Evolutionary conservation across 2,797 vertebrate species (phyloP).

Genomic region (Micropoecilia bifurca): DNA sequence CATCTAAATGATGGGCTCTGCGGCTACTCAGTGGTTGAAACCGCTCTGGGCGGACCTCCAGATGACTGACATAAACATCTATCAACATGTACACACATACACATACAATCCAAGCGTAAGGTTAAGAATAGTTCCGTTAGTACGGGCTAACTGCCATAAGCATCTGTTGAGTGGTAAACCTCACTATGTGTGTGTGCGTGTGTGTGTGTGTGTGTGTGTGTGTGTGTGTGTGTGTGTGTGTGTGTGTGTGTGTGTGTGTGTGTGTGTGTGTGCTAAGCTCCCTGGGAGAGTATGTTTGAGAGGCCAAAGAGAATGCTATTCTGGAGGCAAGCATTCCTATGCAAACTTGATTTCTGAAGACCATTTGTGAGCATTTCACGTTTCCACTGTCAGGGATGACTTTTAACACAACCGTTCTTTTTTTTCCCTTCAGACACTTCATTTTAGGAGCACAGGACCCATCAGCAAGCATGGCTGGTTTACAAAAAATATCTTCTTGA

Average conservation of each 20-base stretch:
- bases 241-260: background rate
- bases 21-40: constrained; percentile 55
- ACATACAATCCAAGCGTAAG: constrained; percentile 41
- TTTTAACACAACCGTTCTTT: background rate
- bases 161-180: constrained; percentile 64
- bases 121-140: constrained; percentile 74
- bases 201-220: constrained; percentile 10
- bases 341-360: constrained; percentile 23
- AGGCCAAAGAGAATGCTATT: constrained; percentile 32
- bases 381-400: background rate
- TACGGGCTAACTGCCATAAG: constrained; percentile 54
- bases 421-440: background rate
- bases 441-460: background rate
- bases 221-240: background rate
- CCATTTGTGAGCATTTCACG: constrained; percentile 7
- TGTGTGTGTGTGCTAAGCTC: constrained; percentile 27
- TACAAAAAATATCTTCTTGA: background rate
- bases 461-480: background rate
- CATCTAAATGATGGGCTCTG: constrained; percentile 66
- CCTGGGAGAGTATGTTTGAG: constrained; percentile 54
- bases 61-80: constrained; percentile 63
- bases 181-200: constrained; percentile 15
- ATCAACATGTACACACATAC: constrained; percentile 19
- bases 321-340: constrained; percentile 37
- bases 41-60: constrained; percentile 68